phyloP scores from a whole-genome alignment of 2,113 vertebrate genomes.

The Ailurus styani region DNA sequence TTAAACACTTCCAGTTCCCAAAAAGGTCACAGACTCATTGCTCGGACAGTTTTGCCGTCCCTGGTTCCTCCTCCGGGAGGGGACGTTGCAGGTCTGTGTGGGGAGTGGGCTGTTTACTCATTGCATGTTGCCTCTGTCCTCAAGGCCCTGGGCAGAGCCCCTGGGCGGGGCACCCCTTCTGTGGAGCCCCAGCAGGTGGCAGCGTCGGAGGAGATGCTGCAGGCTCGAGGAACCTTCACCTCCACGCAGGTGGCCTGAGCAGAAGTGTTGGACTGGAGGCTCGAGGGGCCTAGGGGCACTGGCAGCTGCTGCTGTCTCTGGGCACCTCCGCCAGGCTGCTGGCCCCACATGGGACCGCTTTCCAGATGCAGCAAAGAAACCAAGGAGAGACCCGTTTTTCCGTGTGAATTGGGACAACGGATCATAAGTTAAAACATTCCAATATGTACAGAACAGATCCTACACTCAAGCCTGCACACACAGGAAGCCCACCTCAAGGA shows the following conservation, averaged over 20 bases:
- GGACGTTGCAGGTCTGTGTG: conserved; percentile 30
- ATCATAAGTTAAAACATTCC: conserved; percentile 75
- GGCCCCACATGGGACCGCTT: neutral
- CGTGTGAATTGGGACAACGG: conserved; percentile 59
- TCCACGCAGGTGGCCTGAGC: neutral
- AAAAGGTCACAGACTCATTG: conserved; percentile 68
- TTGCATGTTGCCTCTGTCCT: neutral
- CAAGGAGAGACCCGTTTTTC: conserved; percentile 8
- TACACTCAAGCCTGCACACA: conserved; percentile 28
- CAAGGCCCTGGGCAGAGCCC: neutral
- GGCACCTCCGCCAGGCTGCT: neutral
- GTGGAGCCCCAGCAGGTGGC: neutral
- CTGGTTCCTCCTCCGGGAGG: neutral
- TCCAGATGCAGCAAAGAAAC: neutral
- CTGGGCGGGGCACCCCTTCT: neutral
- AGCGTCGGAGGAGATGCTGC: conserved; percentile 1
- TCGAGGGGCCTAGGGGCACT: neutral
- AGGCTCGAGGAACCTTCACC: conserved; percentile 25
- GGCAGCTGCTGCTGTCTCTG: conserved; percentile 16
- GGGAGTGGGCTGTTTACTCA: neutral
- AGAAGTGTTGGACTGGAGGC: neutral
- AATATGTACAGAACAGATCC: conserved; percentile 79
- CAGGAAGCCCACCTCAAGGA: conserved; percentile 52
- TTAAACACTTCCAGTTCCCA: conserved; percentile 76
- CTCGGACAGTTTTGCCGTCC: neutral